Evolutionary conservation across 2,888 invertebrate genomes (phyloP).

Genomic region (Nemapogon koenigi): DNA sequence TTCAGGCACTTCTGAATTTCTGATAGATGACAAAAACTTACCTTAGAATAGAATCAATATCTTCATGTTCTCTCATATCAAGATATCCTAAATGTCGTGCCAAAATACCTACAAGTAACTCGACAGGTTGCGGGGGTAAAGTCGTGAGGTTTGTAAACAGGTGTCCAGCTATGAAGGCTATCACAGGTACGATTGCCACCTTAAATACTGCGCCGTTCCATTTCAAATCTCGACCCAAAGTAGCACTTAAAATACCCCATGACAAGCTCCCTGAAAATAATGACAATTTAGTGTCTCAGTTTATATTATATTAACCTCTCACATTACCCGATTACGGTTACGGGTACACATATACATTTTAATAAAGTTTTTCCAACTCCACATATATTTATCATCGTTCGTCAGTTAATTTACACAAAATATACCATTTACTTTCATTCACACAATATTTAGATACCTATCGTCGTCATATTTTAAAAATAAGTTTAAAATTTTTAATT

Average conservation of each 20-base stretch:
- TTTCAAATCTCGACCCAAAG: conserved; percentile 38
- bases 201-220: conserved; percentile 43
- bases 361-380: too few species aligned
- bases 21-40: too few species aligned
- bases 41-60: conserved; percentile 45
- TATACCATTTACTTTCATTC: too few species aligned
- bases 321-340: too few species aligned
- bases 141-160: conserved; percentile 31
- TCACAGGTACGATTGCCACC: conserved; percentile 27
- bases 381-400: too few species aligned
- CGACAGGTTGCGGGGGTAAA: conserved; percentile 42
- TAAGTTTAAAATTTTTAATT: not conserved
- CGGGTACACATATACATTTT: too few species aligned
- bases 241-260: conserved; percentile 41
- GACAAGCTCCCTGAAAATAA: conserved; percentile 34
- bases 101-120: conserved; percentile 40
- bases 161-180: conserved; percentile 40
- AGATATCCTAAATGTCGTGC: conserved; percentile 40
- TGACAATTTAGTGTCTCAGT: too few species aligned
- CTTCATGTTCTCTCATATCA: conserved; percentile 39
- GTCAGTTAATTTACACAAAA: too few species aligned
- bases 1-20: too few species aligned
- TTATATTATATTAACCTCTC: too few species aligned
- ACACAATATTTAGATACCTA: too few species aligned
- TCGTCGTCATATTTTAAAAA: conserved; percentile 3